Base-by-base conservation (phyloP, 2,113 vertebrate genomes). In the Pampusana beccarii region DNA sequence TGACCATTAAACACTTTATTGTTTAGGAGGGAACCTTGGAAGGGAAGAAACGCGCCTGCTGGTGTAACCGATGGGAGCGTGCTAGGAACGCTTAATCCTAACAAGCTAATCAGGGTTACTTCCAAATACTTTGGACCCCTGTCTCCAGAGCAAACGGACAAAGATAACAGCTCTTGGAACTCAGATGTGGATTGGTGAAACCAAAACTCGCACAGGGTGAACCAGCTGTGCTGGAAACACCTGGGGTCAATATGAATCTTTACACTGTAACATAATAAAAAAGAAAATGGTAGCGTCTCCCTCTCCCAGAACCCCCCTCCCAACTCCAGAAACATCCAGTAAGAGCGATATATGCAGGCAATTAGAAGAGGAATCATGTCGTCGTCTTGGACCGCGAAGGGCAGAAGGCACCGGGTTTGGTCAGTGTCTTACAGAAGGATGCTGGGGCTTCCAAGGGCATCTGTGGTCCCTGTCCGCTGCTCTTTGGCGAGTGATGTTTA, bases 1-100 rank as follows among this genome's bases (percentile, higher is more conserved):
- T 44, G 85, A 96, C 80, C 53, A n/a, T 92, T 93, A 72, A 96
- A 90, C 87, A 92, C 50, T 97, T 97, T 97, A 97, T 97, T 97
- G 73, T 92, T 95, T 87, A 61, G 82, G 82, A 92, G 73, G 70
- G 72, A 93, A 91, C 79, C 46, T 71, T 77, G 72, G 66, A 83
- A 95, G 74, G 74, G 82, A 85, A 96, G 87, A 69, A 94, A 93
- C 15, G 1, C 0, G 24, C 88, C 81, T 75, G 72, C 78, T 91
- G 80, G 56, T 82, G 54, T 77, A 90, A 92, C 72, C 40, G 1
- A 60, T 9, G 21, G 88, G 24, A 92, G 70, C 94, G 29, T n/a
- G 79, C 51, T 83, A 94, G 84, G 89, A 95, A 92, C 92, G 75
- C 65, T 69, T 66, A 89, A 91, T 92, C 95, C 83, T 87, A 93